Evolutionary conservation across 2,113 vertebrate genomes (phyloP).

Genomic region (Pycnonotus jocosus): DNA sequence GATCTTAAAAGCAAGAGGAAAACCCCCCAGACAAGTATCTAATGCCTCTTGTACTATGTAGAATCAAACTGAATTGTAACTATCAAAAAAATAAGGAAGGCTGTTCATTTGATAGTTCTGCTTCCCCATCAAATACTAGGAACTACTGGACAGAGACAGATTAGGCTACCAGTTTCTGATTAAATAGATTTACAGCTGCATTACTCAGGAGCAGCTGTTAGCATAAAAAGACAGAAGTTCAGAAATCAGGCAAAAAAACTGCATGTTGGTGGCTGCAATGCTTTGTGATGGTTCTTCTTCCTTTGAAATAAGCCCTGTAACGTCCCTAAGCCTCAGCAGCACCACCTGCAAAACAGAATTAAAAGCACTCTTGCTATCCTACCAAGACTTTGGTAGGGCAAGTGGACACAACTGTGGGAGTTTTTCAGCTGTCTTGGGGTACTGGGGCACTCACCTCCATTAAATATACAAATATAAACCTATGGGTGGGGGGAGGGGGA

Average conservation of each 20-base stretch:
- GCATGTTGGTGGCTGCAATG: not conserved
- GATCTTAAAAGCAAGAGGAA: not conserved
- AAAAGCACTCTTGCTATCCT: not conserved
- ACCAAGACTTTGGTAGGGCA: not conserved
- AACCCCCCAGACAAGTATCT: not conserved
- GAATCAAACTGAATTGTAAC: not conserved
- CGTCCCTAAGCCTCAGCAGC: not conserved
- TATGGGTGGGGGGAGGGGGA: fast-evolving
- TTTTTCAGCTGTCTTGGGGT: not conserved
- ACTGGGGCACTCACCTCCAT: not conserved
- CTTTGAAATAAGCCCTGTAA: not conserved
- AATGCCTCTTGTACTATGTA: not conserved
- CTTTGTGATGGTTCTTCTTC: not conserved
- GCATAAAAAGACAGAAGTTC: not conserved
- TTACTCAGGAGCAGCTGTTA: not conserved
- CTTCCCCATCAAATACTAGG: not conserved
- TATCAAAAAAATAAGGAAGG: not conserved
- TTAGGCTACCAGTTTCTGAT: not conserved
- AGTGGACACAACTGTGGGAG: not conserved
- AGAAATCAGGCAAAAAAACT: not conserved
- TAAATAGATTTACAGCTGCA: not conserved
- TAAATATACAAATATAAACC: not conserved
- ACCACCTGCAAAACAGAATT: not conserved
- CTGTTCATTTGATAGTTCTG: not conserved
- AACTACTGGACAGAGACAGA: not conserved